Conservation (phyloP, 2,797 vertebrate species). For the Sebastes nivosus region DNA sequence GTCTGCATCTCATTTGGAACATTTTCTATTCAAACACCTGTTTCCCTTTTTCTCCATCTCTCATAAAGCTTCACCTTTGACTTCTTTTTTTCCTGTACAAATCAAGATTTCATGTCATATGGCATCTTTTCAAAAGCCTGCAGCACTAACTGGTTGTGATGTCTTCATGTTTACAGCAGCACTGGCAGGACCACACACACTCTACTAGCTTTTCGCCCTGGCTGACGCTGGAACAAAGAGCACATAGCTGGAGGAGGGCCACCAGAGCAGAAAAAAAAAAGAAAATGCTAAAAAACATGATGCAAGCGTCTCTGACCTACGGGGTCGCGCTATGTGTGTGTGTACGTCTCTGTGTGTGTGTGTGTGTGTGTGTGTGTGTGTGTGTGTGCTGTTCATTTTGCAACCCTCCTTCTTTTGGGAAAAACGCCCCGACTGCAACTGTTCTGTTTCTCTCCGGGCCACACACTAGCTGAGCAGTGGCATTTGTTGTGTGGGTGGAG, state of each 20-base stretch:
- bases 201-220: conserved; percentile 19
- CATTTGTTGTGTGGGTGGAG: conserved; percentile 62
- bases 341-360: background rate
- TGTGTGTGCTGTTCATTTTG: conserved; percentile 32
- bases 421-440: conserved; percentile 17
- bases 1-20: background rate
- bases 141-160: conserved; percentile 32
- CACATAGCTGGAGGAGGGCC: conserved; percentile 59
- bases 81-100: background rate
- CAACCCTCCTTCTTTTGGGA: conserved; percentile 33
- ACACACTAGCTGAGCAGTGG: conserved; percentile 34
- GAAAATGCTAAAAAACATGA: conserved; percentile 41
- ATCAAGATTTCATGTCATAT: conserved; percentile 20
- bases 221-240: conserved; percentile 54
- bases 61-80: background rate
- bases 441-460: conserved; percentile 45
- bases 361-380: background rate
- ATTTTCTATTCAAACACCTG: conserved; percentile 6
- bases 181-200: conserved; percentile 54
- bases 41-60: background rate
- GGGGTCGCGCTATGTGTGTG: conserved; percentile 17
- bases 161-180: conserved; percentile 59
- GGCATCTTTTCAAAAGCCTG: conserved; percentile 29
- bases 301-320: conserved; percentile 59
- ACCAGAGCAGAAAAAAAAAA: conserved; percentile 38